Conservation (phyloP, 2,113 vertebrate genomes). For the Trachemys scripta region DNA sequence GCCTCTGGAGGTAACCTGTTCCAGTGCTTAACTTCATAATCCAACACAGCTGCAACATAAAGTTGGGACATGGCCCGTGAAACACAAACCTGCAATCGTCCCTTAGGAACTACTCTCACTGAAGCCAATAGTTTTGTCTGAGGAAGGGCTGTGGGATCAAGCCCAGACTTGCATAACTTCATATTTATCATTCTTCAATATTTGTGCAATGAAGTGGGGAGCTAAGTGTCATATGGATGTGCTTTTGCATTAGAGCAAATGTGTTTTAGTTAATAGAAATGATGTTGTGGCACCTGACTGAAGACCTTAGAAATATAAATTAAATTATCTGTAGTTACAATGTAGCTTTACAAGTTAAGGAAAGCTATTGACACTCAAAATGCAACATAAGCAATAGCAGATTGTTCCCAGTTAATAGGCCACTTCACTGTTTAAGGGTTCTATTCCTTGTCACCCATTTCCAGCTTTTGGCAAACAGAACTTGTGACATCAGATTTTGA, state of each 20-base stretch:
- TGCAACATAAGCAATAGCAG: background rate
- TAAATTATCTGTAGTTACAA: background rate
- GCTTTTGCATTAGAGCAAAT: background rate
- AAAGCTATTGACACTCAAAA: background rate
- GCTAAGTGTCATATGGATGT: background rate
- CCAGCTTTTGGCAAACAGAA: too few species aligned
- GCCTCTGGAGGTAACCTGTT: background rate
- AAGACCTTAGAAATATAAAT: background rate
- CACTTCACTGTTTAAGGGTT: background rate
- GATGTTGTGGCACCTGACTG: background rate
- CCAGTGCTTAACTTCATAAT: background rate
- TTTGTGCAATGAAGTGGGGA: background rate
- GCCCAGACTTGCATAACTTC: background rate
- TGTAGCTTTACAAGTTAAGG: background rate
- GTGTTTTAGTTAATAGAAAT: background rate
- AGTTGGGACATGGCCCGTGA: background rate
- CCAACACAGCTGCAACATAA: background rate
- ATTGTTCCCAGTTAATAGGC: background rate
- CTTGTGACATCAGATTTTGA: background rate
- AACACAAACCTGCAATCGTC: background rate
- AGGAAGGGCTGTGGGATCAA: background rate
- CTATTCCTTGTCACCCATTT: too few species aligned
- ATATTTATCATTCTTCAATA: background rate
- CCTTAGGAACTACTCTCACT: background rate
- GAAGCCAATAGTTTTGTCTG: background rate